Evolutionary conservation across 2,797 vertebrate species (phyloP).

Genomic region (Parauchenoglanis punctatus): DNA sequence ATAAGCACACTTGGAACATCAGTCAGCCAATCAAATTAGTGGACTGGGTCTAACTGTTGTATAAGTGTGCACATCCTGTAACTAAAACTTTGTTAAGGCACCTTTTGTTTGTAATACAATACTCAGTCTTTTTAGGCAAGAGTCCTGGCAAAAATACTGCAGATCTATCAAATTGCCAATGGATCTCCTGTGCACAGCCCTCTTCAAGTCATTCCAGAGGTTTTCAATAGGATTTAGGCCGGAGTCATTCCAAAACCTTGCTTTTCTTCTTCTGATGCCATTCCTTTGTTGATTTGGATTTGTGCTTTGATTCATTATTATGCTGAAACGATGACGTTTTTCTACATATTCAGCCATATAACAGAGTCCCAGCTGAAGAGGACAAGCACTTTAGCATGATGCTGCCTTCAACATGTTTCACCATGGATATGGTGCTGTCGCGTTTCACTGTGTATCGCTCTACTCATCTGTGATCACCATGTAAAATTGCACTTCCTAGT

Average conservation of each 20-base stretch:
- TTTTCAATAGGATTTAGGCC: background rate
- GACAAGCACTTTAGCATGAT: background rate
- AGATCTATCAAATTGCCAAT: background rate
- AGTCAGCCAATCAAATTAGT: background rate
- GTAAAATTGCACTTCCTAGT: background rate
- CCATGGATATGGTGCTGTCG: background rate
- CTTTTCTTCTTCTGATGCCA: background rate
- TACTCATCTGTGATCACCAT: no score
- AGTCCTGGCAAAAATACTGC: background rate
- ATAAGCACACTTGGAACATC: background rate
- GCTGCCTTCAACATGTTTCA: background rate
- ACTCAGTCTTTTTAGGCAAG: background rate
- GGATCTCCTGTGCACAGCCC: background rate
- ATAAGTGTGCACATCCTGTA: background rate
- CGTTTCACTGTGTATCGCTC: background rate
- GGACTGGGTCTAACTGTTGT: background rate
- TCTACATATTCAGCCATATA: background rate
- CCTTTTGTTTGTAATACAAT: background rate
- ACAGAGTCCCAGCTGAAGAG: background rate
- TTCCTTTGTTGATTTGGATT: background rate
- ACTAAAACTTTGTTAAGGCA: background rate
- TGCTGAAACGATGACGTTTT: background rate
- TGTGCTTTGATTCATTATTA: background rate
- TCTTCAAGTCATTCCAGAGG: background rate
- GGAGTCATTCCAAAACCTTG: background rate